Evolutionary conservation across 2,888 invertebrate genomes (phyloP).

Genomic region (Nysson spinosus): DNA sequence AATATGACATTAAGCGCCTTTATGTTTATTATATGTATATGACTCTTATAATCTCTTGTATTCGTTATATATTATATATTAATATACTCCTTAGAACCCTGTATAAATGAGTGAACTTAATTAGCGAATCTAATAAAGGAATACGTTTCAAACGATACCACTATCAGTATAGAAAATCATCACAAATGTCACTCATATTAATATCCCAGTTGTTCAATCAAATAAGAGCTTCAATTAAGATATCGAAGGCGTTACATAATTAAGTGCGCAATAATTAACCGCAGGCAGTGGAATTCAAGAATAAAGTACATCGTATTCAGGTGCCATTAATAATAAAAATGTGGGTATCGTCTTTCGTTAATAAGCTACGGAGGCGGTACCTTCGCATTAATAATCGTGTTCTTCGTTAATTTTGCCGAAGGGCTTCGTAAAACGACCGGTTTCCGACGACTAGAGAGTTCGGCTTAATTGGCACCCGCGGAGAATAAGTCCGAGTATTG

Average conservation of each 20-base stretch:
- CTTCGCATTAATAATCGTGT: conserved; percentile 50
- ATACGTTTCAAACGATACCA: too few relatives aligned
- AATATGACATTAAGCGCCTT: too few relatives aligned
- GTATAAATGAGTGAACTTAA: too few relatives aligned
- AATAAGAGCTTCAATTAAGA: conserved; percentile 25
- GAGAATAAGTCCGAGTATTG: conserved; percentile 25
- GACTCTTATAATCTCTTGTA: too few relatives aligned
- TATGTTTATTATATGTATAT: too few relatives aligned
- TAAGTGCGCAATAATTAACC: conserved; percentile 1
- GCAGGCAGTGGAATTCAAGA: neutral
- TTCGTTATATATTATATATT: too few relatives aligned
- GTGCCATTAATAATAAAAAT: neutral
- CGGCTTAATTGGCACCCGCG: conserved; percentile 52
- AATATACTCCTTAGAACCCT: too few relatives aligned
- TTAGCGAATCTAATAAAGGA: too few relatives aligned
- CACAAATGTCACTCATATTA: too few relatives aligned
- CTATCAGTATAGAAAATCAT: too few relatives aligned
- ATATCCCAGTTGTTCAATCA: too few relatives aligned
- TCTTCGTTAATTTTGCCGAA: conserved; percentile 35
- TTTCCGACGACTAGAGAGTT: conserved; percentile 32
- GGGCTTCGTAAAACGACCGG: conserved; percentile 34
- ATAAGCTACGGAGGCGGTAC: conserved; percentile 35
- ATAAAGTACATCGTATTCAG: neutral
- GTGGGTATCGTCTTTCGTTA: conserved; percentile 20
- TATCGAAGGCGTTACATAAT: conserved; percentile 12